These are phyloP conservation scores for Graptemys geographica DNA, from an alignment of 2,797 vertebrate species.

Conservation along the genomic window DNA sequence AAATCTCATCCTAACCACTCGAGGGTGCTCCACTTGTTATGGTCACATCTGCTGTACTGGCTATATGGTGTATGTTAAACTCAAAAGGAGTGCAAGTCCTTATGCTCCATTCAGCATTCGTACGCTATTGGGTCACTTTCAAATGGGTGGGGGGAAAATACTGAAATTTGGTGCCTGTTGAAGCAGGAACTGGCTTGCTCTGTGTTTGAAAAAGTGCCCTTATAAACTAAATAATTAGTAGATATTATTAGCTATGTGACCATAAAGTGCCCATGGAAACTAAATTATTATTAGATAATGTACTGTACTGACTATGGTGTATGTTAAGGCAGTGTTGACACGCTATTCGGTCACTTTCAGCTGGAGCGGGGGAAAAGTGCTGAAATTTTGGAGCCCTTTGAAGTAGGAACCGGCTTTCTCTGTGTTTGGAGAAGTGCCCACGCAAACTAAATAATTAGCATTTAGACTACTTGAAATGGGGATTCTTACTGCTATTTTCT, in stretches of 20 bases:
- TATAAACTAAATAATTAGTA: not conserved
- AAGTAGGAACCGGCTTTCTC: accelerated
- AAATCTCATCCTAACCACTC: not conserved
- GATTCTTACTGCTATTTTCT: not conserved
- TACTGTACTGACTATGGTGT: not conserved
- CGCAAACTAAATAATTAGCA: accelerated
- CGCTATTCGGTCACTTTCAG: not conserved
- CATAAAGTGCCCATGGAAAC: no score
- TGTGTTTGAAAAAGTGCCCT: not conserved
- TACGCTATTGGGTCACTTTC: not conserved
- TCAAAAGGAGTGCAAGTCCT: not conserved
- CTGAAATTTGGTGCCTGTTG: not conserved
- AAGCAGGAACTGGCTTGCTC: not conserved
- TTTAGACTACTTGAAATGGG: not conserved
- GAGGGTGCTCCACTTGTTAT: not conserved
- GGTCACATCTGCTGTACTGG: not conserved
- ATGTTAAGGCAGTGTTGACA: not conserved
- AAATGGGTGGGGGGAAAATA: not conserved
- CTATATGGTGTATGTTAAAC: not conserved
- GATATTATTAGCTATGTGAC: no score
- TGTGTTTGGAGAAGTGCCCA: not conserved
- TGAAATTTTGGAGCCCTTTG: not conserved
- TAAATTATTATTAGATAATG: not conserved
- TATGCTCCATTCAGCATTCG: not conserved
- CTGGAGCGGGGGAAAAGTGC: not conserved